Evolutionary conservation across 2,797 vertebrate species (phyloP), one percentile per base, ranked within the genome.

Genomic region (Clarias fuscus): DNA sequence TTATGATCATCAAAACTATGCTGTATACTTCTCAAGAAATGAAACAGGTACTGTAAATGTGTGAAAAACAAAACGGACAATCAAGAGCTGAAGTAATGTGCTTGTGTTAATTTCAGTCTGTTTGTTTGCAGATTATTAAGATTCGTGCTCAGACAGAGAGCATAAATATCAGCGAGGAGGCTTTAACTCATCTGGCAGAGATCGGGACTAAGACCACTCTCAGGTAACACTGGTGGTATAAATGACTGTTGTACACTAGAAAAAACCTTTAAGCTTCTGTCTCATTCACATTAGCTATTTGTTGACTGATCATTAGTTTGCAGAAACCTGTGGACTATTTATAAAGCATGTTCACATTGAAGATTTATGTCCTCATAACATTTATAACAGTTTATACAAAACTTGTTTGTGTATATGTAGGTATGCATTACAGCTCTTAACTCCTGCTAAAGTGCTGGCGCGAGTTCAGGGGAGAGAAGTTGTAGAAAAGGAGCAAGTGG

Each of bases 1-100:
- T 99, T 14, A 98, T 99, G 97, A 99, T 99, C 76, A 98, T 99
- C 90, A 96, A 98, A 86, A 99, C 98, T 84, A 97, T 99, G 97
- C 91, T 99, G 88, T 99, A 99, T 89, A 99, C 98, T 0, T 96
- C 98, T 0, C 98, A 99, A 91, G 98, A 99, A 94, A 97, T 99
- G 97, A 99, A 99, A 89, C 98, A 99, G 97, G 98, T 98, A 56
- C 53, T 14, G 53, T 56, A 89, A 89, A 90, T 59, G 18, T 40
- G 13, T 67, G 48, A 13, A 53, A 20, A 64, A 40, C 0, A 61
- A 73, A 5, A 37, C 8, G 14, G 20, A 70, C 8, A 67, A 76
- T n/a, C 17, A 59, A 17, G 58, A 33, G 15, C 40, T 15, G 8
- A 30, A 30, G 7, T 62, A n/a, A 6, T 68, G 18, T 76, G 8